These are phyloP conservation scores for Leptinotarsa defecta DNA, from an alignment of 1,140 invertebrate genomes.

Conservation along the genomic window DNA sequence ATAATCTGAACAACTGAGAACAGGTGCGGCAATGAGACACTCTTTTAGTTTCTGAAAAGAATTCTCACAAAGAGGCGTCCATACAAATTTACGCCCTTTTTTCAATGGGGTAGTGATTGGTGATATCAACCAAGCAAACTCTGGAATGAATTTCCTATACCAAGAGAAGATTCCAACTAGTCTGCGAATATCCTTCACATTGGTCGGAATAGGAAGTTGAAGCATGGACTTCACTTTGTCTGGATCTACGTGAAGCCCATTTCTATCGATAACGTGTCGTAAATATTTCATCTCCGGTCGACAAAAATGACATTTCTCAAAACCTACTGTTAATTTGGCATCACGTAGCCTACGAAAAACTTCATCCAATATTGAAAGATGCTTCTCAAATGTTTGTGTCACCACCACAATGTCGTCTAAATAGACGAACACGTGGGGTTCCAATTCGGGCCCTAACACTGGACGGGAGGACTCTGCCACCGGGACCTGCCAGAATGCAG, in stretches of 20 bases:
- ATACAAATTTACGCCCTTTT: constrained; percentile 26
- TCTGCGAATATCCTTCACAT: not conserved
- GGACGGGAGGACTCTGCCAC: no score
- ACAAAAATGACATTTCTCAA: constrained; percentile 30
- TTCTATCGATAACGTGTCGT: constrained; percentile 47
- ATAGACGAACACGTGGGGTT: no score
- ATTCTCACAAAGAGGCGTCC: constrained; percentile 25
- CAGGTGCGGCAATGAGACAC: constrained; percentile 33
- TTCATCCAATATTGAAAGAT: no score
- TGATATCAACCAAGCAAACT: constrained; percentile 36
- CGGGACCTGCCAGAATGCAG: no score
- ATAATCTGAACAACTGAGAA: constrained; percentile 43
- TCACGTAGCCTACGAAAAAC: not conserved
- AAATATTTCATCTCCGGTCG: constrained; percentile 42
- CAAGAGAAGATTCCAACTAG: constrained; percentile 34
- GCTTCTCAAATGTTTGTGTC: no score
- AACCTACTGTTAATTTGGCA: not conserved
- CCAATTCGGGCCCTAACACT: no score
- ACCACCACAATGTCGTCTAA: no score
- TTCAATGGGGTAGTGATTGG: constrained; percentile 39
- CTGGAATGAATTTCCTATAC: constrained; percentile 29
- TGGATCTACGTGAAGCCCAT: constrained; percentile 41
- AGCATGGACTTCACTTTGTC: constrained; percentile 41
- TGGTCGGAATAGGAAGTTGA: not conserved
- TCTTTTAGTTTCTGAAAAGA: constrained; percentile 40